A percentile compares a stretch with the other conserved stretches of the same genome.
These are phyloP conservation scores for Oryzias curvinotus DNA, from an alignment of 2,113 vertebrate genomes.

Conservation along the genomic window DNA sequence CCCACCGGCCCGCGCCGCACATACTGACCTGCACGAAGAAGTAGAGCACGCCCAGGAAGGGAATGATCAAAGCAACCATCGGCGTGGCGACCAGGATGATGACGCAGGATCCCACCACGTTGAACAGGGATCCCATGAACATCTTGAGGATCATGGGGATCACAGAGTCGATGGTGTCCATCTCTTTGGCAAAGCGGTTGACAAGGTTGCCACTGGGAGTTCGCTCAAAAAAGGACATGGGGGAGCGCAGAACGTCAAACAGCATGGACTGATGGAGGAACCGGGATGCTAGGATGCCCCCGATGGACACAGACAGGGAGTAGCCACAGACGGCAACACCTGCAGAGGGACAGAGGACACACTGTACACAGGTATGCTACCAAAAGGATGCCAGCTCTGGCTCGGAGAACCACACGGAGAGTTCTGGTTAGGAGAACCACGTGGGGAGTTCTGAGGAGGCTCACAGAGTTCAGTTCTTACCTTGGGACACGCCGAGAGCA, in stretches of 20 bases:
- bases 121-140: slow-evolving; percentile 94
- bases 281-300: slow-evolving; percentile 89
- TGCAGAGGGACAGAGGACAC: slow-evolving; percentile 42
- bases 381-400: too few species aligned
- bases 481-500: slow-evolving; percentile 86
- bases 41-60: slow-evolving; percentile 88
- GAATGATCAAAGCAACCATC: slow-evolving; percentile 84
- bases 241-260: slow-evolving; percentile 86
- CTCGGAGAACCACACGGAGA: too few species aligned
- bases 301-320: slow-evolving; percentile 88
- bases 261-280: slow-evolving; percentile 88
- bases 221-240: slow-evolving; percentile 93
- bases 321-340: slow-evolving; percentile 88
- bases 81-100: slow-evolving; percentile 91
- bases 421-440: too few species aligned
- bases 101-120: slow-evolving; percentile 83
- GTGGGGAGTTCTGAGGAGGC: too few species aligned
- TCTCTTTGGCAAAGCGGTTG: slow-evolving; percentile 95
- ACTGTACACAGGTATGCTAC: too few species aligned
- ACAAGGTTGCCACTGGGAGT: slow-evolving; percentile 96
- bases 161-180: slow-evolving; percentile 91
- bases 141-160: slow-evolving; percentile 94
- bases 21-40: slow-evolving; percentile 89
- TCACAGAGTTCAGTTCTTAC: slow-evolving; percentile 64
- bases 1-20: background rate